These are phyloP conservation scores for Atherinomorus stipes DNA, from an alignment of 2,113 vertebrate species.

Conservation along the genomic window DNA sequence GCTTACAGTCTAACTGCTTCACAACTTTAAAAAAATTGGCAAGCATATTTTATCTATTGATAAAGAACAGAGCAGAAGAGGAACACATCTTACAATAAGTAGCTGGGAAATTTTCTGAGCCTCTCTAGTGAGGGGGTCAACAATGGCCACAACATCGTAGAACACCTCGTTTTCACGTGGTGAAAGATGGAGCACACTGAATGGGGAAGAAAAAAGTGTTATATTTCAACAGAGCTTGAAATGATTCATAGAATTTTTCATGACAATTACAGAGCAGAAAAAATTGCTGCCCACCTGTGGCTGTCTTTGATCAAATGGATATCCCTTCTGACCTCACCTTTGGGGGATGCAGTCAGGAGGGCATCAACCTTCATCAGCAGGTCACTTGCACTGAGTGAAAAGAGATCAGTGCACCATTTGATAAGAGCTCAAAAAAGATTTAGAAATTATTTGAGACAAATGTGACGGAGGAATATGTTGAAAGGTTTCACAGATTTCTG, in stretches of 20 bases:
- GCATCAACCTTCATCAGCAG: slow-evolving; percentile 95
- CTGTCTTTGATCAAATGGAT: slow-evolving; percentile 85
- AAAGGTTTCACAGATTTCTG: slow-evolving; percentile 14
- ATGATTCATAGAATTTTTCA: slow-evolving; percentile 43
- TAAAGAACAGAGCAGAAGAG: background rate
- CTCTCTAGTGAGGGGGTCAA: slow-evolving; percentile 93
- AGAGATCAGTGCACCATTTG: slow-evolving; percentile 39
- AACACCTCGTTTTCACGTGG: slow-evolving; percentile 86
- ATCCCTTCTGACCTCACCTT: slow-evolving; percentile 84
- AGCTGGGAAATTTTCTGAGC: slow-evolving; percentile 93
- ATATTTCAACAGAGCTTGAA: slow-evolving; percentile 19
- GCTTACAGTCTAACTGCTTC: background rate
- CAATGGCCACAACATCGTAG: slow-evolving; percentile 90
- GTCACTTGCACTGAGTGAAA: slow-evolving; percentile 85
- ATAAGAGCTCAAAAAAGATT: slow-evolving; percentile 1
- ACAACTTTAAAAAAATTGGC: background rate
- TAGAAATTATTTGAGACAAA: background rate
- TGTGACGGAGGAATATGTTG: no score
- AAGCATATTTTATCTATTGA: background rate
- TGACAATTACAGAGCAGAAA: background rate
- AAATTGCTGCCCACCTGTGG: slow-evolving; percentile 85
- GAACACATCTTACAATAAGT: slow-evolving; percentile 86
- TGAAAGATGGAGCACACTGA: slow-evolving; percentile 87
- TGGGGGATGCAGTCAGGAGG: slow-evolving; percentile 87
- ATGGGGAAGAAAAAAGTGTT: slow-evolving; percentile 42